A percentile compares a stretch with the other conserved stretches of the same genome.
These are phyloP conservation scores for Solenopsis fugax DNA, from an alignment of 1,140 invertebrate species.

Conservation along the genomic window DNA sequence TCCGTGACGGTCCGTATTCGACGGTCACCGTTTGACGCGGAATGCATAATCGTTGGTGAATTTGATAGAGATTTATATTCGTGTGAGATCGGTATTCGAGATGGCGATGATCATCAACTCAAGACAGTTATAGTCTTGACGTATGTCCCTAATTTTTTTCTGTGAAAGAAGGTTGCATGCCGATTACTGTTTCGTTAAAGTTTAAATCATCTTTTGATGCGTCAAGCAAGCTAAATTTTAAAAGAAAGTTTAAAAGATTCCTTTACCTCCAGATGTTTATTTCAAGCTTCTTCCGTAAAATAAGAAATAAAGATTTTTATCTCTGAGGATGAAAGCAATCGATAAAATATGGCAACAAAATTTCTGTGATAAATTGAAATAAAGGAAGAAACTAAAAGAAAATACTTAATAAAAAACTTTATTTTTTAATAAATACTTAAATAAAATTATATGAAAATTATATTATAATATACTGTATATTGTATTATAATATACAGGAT, in stretches of 20 bases:
- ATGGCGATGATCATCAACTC: background rate
- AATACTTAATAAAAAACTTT: too few relatives aligned
- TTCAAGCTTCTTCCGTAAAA: background rate
- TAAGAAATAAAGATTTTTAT: background rate
- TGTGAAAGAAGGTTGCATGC: background rate
- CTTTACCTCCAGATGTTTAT: background rate
- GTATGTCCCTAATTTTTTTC: slow-evolving; percentile 5
- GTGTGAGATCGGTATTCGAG: background rate
- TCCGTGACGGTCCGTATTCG: slow-evolving; percentile 45
- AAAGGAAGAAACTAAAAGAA: background rate
- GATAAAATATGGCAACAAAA: too few relatives aligned
- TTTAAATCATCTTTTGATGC: background rate
- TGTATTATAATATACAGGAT: too few relatives aligned
- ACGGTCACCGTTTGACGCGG: background rate
- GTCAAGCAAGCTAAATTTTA: background rate
- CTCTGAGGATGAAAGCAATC: background rate
- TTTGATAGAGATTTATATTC: slow-evolving; percentile 33
- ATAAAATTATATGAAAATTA: too few relatives aligned
- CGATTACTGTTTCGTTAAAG: background rate
- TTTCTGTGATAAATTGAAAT: background rate
- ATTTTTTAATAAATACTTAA: too few relatives aligned
- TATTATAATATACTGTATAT: too few relatives aligned
- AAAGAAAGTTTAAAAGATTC: background rate
- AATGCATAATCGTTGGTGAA: background rate
- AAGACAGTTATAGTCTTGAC: background rate